These are phyloP conservation scores for Lagenorhynchus albirostris DNA, from an alignment of 2,113 vertebrate species.

Conservation along the genomic window DNA sequence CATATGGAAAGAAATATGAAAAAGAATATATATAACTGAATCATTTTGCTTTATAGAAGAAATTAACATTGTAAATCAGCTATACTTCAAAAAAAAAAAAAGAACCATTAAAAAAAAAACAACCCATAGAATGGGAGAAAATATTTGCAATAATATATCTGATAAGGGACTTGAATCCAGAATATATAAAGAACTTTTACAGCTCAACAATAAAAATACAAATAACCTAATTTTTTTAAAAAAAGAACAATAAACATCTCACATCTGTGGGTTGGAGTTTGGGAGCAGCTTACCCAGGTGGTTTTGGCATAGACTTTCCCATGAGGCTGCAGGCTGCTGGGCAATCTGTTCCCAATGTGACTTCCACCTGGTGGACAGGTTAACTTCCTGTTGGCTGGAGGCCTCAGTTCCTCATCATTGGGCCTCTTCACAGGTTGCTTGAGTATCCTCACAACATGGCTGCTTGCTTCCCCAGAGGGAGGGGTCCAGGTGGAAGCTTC, in stretches of 20 bases:
- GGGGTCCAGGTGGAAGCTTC: background rate
- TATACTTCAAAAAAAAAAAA: too few species aligned
- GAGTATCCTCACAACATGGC: background rate
- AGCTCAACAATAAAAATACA: too few species aligned
- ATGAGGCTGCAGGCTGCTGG: background rate
- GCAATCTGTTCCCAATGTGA: accelerated
- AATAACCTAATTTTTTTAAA: too few species aligned
- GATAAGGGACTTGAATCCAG: too few species aligned
- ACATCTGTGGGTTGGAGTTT: background rate
- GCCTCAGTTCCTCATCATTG: background rate
- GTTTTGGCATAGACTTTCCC: background rate
- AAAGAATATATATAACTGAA: too few species aligned
- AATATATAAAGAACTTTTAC: too few species aligned
- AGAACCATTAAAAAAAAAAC: too few species aligned
- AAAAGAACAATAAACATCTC: background rate
- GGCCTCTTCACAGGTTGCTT: background rate
- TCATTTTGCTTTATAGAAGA: too few species aligned
- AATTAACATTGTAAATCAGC: too few species aligned
- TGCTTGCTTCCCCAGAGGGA: background rate
- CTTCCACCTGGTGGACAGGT: background rate
- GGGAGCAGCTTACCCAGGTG: background rate
- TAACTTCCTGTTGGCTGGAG: background rate
- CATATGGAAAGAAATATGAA: too few species aligned
- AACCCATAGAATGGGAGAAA: too few species aligned
- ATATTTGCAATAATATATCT: too few species aligned